Percentiles rank a stretch among this genome's conserved stretches.
These are phyloP conservation scores for Phytoseiulus persimilis DNA, from an alignment of 2,888 invertebrate species.

Conservation along the genomic window DNA sequence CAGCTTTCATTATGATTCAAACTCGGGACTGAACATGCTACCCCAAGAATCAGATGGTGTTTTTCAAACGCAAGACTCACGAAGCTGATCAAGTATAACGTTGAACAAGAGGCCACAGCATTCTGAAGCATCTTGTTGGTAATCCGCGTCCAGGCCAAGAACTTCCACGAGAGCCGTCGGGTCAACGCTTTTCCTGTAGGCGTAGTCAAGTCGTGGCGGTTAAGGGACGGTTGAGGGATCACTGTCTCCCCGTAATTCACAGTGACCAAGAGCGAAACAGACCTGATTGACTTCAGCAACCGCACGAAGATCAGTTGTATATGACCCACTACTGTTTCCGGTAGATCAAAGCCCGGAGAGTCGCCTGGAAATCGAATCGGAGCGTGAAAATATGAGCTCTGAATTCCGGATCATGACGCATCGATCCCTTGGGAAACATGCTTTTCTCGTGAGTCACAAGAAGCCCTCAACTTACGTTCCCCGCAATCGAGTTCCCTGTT, in stretches of 20 bases:
- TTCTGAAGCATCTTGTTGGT: constrained; percentile 61
- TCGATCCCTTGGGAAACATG: too few species aligned
- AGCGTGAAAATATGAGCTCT: too few species aligned
- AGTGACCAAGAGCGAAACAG: not conserved
- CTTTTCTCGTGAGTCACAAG: too few species aligned
- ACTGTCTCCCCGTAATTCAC: too few species aligned
- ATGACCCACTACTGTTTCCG: constrained; percentile 55
- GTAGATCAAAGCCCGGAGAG: constrained; percentile 46
- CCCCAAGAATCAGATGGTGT: too few species aligned
- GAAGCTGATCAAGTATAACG: constrained; percentile 54
- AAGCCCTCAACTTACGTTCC: constrained; percentile 37
- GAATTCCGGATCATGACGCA: too few species aligned
- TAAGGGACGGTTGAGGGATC: too few species aligned
- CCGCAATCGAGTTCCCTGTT: constrained; percentile 49
- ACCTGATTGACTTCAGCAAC: constrained; percentile 49
- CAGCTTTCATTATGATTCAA: too few species aligned
- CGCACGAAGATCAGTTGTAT: constrained; percentile 58
- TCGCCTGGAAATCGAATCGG: not conserved
- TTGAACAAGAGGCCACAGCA: constrained; percentile 58
- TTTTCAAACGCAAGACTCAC: constrained; percentile 7
- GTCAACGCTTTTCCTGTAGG: constrained; percentile 52
- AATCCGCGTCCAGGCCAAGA: constrained; percentile 56
- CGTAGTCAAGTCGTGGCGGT: constrained; percentile 33
- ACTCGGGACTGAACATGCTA: too few species aligned
- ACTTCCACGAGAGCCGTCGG: constrained; percentile 57